Percentiles rank a stretch among this genome's conserved stretches.
Conservation (phyloP, 2,113 vertebrate genomes). For the Excalfactoria chinensis region DNA sequence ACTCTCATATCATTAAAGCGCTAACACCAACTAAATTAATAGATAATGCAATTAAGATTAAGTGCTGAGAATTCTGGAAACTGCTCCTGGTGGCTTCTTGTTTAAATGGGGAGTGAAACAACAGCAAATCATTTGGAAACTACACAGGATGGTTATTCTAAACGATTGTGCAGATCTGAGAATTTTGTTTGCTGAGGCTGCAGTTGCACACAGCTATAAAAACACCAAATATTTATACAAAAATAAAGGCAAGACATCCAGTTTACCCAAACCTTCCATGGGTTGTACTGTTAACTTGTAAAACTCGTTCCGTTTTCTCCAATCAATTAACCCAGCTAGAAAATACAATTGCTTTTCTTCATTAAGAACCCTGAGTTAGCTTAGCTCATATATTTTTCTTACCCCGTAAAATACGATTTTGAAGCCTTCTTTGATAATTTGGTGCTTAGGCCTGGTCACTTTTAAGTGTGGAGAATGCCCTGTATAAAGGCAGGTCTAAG, state of each 20-base stretch:
- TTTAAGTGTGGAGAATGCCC: not conserved
- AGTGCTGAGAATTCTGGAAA: constrained; percentile 29
- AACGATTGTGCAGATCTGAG: not conserved
- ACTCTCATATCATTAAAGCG: constrained; percentile 32
- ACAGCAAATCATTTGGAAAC: not conserved
- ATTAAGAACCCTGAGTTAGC: not conserved
- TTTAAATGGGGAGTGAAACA: constrained; percentile 28
- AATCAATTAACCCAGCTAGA: not conserved
- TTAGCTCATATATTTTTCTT: not conserved
- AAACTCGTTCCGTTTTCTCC: not conserved
- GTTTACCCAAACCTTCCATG: not conserved
- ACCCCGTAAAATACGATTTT: not conserved
- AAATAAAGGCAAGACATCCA: not conserved
- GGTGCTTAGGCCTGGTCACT: not conserved
- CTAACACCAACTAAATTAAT: constrained; percentile 66
- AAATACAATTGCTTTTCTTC: not conserved
- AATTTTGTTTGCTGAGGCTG: not conserved
- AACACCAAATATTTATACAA: not conserved
- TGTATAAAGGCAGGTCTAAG: not conserved
- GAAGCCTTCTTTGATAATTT: not conserved
- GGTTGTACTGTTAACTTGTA: not conserved
- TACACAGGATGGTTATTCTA: accelerated
- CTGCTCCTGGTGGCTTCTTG: constrained; percentile 32
- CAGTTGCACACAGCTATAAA: not conserved
- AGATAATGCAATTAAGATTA: constrained; percentile 67